Evolutionary conservation across 92 coral and sea anemone genomes (phyloP).

Genomic region (Desmophyllum pertusum): DNA sequence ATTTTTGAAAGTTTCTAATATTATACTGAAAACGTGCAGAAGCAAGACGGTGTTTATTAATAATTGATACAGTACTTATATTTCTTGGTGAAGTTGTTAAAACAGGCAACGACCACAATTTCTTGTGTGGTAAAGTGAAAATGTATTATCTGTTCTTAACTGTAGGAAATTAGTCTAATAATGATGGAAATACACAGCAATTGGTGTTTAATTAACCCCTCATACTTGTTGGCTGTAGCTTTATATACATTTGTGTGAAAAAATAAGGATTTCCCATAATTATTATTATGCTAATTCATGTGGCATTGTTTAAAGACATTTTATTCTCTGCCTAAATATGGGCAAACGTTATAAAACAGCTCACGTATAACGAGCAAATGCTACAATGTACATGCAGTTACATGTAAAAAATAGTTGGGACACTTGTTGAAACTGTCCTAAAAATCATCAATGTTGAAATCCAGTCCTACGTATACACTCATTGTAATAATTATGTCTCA

Average conservation of each 20-base stretch:
- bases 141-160: not conserved
- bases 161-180: not conserved
- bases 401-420: no score
- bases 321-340: no score
- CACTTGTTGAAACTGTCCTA: no score
- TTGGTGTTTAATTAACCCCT: not conserved
- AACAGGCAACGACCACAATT: not conserved
- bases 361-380: no score
- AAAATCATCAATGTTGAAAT: no score
- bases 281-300: no score
- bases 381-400: no score
- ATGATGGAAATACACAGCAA: not conserved
- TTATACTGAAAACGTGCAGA: not conserved
- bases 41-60: not conserved
- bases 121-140: not conserved
- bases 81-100: not conserved
- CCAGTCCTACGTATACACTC: no score
- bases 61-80: constrained; percentile 2
- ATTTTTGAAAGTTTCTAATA: not conserved
- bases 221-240: not conserved
- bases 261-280: not conserved
- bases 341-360: no score
- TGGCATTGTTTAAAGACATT: no score
- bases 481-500: no score
- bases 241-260: not conserved